Percentiles rank a stretch among this genome's conserved stretches.
phyloP scores from a whole-genome alignment of 1,140 invertebrate species.

The Drosophila ogumai region DNA sequence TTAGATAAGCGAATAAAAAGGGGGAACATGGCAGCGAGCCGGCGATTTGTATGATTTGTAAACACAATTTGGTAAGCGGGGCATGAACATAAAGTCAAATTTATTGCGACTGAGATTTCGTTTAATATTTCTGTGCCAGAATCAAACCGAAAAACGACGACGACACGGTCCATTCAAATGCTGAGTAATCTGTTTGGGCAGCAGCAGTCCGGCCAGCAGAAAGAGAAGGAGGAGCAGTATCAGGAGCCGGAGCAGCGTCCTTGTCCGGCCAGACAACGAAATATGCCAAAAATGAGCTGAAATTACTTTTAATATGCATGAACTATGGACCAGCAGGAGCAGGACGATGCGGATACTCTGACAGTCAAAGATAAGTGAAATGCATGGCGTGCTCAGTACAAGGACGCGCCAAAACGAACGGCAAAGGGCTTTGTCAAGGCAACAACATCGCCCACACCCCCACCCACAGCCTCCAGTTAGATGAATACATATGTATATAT shows the following conservation, averaged over 20 bases:
- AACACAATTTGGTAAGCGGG: constrained; percentile 78
- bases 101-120: constrained; percentile 76
- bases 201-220: background rate
- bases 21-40: constrained; percentile 5
- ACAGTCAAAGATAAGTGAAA: constrained; percentile 74
- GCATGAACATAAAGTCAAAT: constrained; percentile 82
- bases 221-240: background rate
- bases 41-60: constrained; percentile 65
- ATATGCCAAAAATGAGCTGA: constrained; percentile 77
- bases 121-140: constrained; percentile 58
- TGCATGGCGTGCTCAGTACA: constrained; percentile 47
- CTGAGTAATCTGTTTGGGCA: constrained; percentile 66
- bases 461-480: constrained; percentile 4
- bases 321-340: constrained; percentile 23
- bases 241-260: background rate
- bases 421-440: constrained; percentile 45
- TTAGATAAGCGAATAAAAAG: constrained; percentile 53
- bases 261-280: constrained; percentile 57
- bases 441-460: background rate
- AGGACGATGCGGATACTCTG: constrained; percentile 50
- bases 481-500: constrained; percentile 45
- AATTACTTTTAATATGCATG: constrained; percentile 79
- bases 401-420: constrained; percentile 18
- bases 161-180: constrained; percentile 62
- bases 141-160: constrained; percentile 46